These are phyloP conservation scores for Diarsia dahlii DNA, from an alignment of 2,888 invertebrate genomes.

Conservation along the genomic window DNA sequence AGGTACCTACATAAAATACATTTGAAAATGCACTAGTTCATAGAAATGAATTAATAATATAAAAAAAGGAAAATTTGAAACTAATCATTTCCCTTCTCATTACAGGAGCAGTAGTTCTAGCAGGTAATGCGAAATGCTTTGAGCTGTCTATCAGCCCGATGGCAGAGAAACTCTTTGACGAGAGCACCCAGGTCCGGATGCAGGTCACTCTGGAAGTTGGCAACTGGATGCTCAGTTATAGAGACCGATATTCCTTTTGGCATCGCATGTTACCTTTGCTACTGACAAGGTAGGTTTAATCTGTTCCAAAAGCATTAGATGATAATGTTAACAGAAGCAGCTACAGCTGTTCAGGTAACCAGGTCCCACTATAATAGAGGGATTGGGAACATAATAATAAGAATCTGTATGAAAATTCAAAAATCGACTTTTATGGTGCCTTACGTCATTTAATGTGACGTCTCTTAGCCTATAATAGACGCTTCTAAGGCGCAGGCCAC, in stretches of 20 bases:
- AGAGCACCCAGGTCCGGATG: constrained; percentile 94
- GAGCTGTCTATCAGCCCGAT: constrained; percentile 94
- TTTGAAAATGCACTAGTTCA: not conserved
- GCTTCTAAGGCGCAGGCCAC: too few species aligned
- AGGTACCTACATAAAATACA: too few species aligned
- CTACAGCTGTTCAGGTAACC: not conserved
- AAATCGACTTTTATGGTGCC: not conserved
- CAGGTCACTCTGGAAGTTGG: constrained; percentile 95
- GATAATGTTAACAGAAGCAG: too few species aligned
- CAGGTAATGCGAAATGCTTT: constrained; percentile 93
- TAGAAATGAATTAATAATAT: too few species aligned
- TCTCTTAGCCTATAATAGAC: not conserved
- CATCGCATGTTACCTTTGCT: constrained; percentile 96
- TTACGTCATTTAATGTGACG: not conserved
- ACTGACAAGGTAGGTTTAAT: constrained; percentile 94
- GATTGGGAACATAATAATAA: not conserved
- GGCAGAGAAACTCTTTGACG: constrained; percentile 97
- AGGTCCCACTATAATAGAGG: not conserved
- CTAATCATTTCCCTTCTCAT: not conserved
- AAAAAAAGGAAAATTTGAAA: not conserved
- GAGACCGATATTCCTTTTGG: constrained; percentile 97
- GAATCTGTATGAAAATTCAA: not conserved
- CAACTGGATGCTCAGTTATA: constrained; percentile 94
- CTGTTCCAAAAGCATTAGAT: too few species aligned
- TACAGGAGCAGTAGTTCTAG: constrained; percentile 91